Percentiles rank a stretch among this genome's conserved stretches.
Conservation (phyloP, 2,888 invertebrate species). For the Philopedon plagiatum region DNA sequence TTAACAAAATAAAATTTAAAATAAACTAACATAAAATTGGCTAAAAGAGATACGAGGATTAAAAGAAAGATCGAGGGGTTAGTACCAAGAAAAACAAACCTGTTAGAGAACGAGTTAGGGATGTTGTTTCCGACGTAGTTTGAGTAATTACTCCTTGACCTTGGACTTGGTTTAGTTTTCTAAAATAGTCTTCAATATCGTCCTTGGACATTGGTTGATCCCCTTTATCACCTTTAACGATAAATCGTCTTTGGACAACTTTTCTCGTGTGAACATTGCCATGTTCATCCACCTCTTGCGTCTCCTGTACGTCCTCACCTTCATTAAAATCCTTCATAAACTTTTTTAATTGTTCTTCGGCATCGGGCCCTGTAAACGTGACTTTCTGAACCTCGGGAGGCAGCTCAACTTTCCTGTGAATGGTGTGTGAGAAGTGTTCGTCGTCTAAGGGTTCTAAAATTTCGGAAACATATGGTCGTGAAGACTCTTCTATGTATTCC, state of each 20-base stretch:
- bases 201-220: conserved; percentile 54
- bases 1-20: conserved; percentile 24
- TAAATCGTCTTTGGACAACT: conserved; percentile 69
- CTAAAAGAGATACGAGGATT: conserved; percentile 12
- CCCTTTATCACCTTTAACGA: conserved; percentile 63
- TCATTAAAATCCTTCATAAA: conserved; percentile 71
- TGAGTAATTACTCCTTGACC: conserved; percentile 45
- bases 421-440: conserved; percentile 68
- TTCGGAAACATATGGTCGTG: conserved; percentile 70
- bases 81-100: conserved; percentile 58
- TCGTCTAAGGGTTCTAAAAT: conserved; percentile 69
- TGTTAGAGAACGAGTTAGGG: conserved; percentile 57
- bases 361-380: conserved; percentile 71
- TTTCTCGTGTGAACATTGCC: conserved; percentile 72
- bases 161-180: conserved; percentile 54
- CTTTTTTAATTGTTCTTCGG: conserved; percentile 69
- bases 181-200: conserved; percentile 63
- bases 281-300: conserved; percentile 70
- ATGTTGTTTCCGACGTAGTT: conserved; percentile 56
- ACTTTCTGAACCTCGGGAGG: conserved; percentile 71
- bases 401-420: conserved; percentile 70
- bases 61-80: conserved; percentile 13
- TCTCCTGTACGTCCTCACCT: conserved; percentile 71
- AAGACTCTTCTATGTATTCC: conserved; percentile 63
- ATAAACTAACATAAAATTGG: conserved; percentile 10